phyloP scores from a whole-genome alignment of 2,797 vertebrate genomes.

The Nyctalus aviator region DNA sequence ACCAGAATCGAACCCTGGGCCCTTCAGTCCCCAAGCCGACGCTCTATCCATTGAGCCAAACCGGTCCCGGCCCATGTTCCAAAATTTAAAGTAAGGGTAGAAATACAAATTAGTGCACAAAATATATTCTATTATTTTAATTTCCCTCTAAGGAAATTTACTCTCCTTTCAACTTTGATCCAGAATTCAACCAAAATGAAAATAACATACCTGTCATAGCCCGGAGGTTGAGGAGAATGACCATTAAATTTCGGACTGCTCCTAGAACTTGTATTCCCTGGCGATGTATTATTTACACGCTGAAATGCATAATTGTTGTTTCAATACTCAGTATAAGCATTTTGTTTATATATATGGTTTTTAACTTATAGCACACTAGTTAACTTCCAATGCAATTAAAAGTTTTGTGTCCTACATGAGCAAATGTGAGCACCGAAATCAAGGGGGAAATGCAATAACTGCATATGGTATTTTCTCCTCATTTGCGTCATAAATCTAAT shows the following conservation, averaged over 20 bases:
- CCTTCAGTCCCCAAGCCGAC: too few relatives aligned
- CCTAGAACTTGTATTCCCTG: slow-evolving; percentile 89
- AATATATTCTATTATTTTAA: slow-evolving; percentile 30
- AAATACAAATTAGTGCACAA: background rate
- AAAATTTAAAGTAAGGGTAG: background rate
- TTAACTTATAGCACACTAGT: background rate
- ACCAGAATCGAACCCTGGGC: too few relatives aligned
- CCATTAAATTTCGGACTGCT: slow-evolving; percentile 90
- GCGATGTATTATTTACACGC: slow-evolving; percentile 88
- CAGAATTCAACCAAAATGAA: slow-evolving; percentile 45
- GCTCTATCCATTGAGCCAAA: too few relatives aligned
- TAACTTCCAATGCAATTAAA: slow-evolving; percentile 20
- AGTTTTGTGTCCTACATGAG: background rate
- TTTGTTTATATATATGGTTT: background rate
- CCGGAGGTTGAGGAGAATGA: slow-evolving; percentile 88
- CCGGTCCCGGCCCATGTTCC: too few relatives aligned
- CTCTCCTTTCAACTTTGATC: slow-evolving; percentile 15
- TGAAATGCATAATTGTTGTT: slow-evolving; percentile 84
- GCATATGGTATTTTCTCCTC: background rate
- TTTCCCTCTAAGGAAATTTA: background rate
- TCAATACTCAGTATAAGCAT: background rate
- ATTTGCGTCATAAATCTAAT: background rate
- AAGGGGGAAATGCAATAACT: background rate
- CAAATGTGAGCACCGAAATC: slow-evolving; percentile 3
- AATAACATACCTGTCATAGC: slow-evolving; percentile 91